Evolutionary conservation across 64 coral and sea anemone genomes (phyloP).

Genomic region (Stylophora pistillata): DNA sequence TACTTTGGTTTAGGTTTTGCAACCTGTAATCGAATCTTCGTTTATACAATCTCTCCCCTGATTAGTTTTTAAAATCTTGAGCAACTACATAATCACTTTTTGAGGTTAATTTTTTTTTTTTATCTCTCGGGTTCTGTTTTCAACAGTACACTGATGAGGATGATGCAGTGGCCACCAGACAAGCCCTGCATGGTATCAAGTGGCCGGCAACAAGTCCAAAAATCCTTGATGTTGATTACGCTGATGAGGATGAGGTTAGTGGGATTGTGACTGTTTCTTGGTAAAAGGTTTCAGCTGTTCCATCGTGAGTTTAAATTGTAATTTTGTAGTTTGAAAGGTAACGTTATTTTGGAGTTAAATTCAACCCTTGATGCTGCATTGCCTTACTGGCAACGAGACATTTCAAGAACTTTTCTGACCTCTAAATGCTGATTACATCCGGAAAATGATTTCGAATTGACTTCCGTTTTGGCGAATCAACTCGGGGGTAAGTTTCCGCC

Average conservation of each 20-base stretch:
- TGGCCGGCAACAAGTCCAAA: constrained; percentile 97
- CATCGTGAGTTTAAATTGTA: too few species aligned
- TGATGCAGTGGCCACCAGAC: constrained; percentile 71
- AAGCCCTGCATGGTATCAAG: constrained; percentile 82
- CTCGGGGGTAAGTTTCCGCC: too few species aligned
- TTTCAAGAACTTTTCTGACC: too few species aligned
- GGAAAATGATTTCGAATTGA: too few species aligned
- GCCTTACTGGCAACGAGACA: background rate
- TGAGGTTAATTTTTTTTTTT: background rate
- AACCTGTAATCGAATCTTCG: too few species aligned
- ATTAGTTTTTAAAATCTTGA: background rate
- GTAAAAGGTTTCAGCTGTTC: too few species aligned
- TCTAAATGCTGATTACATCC: too few species aligned
- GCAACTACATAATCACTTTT: background rate
- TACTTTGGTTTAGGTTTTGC: background rate
- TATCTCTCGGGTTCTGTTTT: background rate
- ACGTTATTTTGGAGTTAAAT: too few species aligned
- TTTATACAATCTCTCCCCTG: background rate
- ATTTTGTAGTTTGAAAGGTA: too few species aligned
- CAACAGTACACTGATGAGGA: constrained; percentile 72
- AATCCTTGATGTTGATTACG: constrained; percentile 87
- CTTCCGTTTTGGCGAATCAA: too few species aligned
- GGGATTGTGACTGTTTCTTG: background rate
- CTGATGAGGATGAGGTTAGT: constrained; percentile 83
- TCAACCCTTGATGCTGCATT: too few species aligned